Base-by-base conservation (phyloP, 2,888 invertebrate species). In the Hirudinaria manillensis region DNA sequence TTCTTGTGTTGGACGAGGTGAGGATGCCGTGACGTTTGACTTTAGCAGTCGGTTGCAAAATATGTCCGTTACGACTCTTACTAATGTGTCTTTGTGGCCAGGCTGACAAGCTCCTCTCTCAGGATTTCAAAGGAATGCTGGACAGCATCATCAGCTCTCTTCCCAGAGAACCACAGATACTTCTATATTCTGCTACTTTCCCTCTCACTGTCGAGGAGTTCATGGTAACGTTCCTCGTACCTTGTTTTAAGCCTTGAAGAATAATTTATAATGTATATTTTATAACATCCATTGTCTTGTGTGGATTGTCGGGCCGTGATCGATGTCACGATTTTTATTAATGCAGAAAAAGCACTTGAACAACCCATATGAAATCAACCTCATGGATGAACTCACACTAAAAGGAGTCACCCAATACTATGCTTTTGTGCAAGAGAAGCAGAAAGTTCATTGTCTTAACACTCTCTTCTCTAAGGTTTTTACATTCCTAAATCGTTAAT, bases 341-440 rank as follows among this genome's bases (percentile, higher is more conserved):
- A 68, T 27, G n/a, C 81, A 88, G 88, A 92, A 93, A 86, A 97
- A 96, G 87, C 95, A 99, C 86, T 89, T 98, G 87, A 90, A 91
- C 84, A 85, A 85, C 78, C 97, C 98, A n/a, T 97, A 98, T 86
- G 98, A 99, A 88, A 98, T 99, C 83, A 99, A 99, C 87, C 89
- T 99, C 84, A 99, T 99, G 99, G 99, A 99, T 85, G 99, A 99
- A 87, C 88, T 99, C 83, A 99, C 99, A 79, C 88, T 99, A 79
- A 97, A 99, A 87, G 99, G 99, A 86, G 97, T 99, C 80, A 99
- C 99, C 83, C 99, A 99, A 88, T 99, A 98, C 89, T 99, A 99
- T 88, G 99, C 99, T 83, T 99, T 97, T 89, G 99, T 99, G 79
- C 98, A 99, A 88, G 99, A 99, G 88, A 91, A 95, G 85, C 99